Conservation (phyloP, 2,888 invertebrate genomes). For the Tipula lateralis region DNA sequence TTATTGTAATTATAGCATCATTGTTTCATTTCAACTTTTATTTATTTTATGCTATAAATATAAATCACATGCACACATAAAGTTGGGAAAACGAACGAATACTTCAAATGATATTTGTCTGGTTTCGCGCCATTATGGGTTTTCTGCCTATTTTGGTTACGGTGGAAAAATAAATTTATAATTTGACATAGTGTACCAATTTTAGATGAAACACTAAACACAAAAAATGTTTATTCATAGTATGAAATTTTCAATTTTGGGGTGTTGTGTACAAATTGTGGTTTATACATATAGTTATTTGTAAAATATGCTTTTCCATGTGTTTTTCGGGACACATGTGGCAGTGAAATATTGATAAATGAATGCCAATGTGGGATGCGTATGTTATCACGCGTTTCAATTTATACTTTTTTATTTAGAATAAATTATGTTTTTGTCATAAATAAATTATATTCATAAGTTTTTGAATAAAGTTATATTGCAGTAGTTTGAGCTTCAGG, state of each 20-base stretch:
- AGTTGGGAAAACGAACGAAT: background rate
- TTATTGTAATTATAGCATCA: conserved; percentile 13
- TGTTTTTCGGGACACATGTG: too few relatives aligned
- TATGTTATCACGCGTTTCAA: too few relatives aligned
- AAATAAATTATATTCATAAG: too few relatives aligned
- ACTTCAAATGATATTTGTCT: background rate
- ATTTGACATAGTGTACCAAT: background rate
- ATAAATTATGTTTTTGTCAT: too few relatives aligned
- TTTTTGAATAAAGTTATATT: too few relatives aligned
- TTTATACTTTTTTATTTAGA: too few relatives aligned
- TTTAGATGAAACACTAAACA: background rate
- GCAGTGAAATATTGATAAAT: too few relatives aligned
- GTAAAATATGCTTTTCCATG: too few relatives aligned
- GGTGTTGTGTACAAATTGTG: background rate
- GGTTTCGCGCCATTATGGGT: background rate
- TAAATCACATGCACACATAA: background rate
- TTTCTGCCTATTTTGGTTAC: background rate
- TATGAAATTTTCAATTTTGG: background rate
- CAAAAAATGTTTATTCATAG: background rate
- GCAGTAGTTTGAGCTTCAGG: too few relatives aligned
- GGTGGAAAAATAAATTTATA: background rate
- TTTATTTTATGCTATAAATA: background rate
- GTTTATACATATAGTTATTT: too few relatives aligned
- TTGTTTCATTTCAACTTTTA: background rate
- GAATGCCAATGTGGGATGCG: too few relatives aligned